These are phyloP conservation scores for Silvanus unidentatus DNA, from an alignment of 2,888 invertebrate species.

Conservation along the genomic window DNA sequence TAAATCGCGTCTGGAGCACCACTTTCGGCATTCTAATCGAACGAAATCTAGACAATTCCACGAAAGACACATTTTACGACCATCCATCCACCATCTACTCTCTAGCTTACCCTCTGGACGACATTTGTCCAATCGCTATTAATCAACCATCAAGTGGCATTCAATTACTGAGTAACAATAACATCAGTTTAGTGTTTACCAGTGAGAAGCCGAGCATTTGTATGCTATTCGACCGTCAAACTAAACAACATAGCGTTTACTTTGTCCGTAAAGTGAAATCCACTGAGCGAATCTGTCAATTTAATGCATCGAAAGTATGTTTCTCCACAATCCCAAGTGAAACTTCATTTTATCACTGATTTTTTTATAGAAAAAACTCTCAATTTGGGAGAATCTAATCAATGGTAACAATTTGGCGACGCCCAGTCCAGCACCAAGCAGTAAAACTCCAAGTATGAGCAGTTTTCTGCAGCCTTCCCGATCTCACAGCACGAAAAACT, in stretches of 20 bases:
- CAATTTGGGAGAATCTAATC: slow-evolving; percentile 37
- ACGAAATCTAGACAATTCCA: slow-evolving; percentile 47
- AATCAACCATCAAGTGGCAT: slow-evolving; percentile 55
- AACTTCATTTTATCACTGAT: slow-evolving; percentile 19
- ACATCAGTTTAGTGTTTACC: slow-evolving; percentile 65
- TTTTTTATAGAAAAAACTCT: slow-evolving; percentile 36
- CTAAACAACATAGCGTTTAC: slow-evolving; percentile 77
- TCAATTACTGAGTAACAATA: slow-evolving; percentile 54
- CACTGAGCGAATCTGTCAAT: slow-evolving; percentile 53
- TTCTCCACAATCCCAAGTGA: slow-evolving; percentile 23
- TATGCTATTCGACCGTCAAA: slow-evolving; percentile 70
- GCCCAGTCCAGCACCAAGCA: slow-evolving; percentile 34
- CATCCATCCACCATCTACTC: slow-evolving; percentile 77
- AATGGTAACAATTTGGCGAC: slow-evolving; percentile 25
- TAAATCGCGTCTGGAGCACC: slow-evolving; percentile 77
- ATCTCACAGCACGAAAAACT: slow-evolving; percentile 51
- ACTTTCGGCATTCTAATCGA: slow-evolving; percentile 82
- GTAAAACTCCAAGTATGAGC: slow-evolving; percentile 25
- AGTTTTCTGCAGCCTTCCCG: slow-evolving; percentile 38
- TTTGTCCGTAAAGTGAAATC: slow-evolving; percentile 67
- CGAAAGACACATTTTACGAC: slow-evolving; percentile 32
- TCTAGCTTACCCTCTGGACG: slow-evolving; percentile 83
- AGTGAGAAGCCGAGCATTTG: slow-evolving; percentile 73
- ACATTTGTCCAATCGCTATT: slow-evolving; percentile 77
- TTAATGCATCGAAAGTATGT: not conserved